These are phyloP conservation scores for Oenanthe oenanthe DNA, from an alignment of 2,113 vertebrate genomes.

Conservation along the genomic window DNA sequence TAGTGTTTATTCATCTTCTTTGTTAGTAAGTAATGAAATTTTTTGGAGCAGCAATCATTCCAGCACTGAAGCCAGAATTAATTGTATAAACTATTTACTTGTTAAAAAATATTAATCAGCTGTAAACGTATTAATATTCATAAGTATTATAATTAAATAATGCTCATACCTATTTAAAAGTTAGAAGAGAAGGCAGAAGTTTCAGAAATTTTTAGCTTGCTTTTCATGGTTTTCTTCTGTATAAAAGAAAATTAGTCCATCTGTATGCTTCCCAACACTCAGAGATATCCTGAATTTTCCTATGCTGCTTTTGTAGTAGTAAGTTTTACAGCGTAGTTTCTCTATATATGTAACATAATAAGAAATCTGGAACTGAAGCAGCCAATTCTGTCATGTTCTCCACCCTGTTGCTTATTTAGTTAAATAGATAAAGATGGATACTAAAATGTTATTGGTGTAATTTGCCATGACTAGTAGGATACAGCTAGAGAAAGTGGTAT, in stretches of 20 bases:
- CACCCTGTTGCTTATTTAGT: conserved; percentile 2
- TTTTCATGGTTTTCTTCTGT: neutral
- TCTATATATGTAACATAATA: neutral
- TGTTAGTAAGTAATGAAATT: neutral
- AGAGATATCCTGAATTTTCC: neutral
- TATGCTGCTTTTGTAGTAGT: neutral
- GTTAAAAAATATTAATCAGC: neutral
- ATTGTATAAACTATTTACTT: neutral
- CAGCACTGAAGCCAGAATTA: neutral
- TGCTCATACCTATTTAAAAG: neutral
- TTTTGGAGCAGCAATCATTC: neutral
- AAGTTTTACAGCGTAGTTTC: neutral
- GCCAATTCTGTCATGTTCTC: neutral
- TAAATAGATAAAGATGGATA: conserved; percentile 21
- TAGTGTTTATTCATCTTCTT: neutral
- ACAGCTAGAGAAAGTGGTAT: neutral
- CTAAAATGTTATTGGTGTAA: conserved; percentile 6
- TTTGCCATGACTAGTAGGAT: neutral
- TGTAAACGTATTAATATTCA: neutral
- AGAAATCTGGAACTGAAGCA: neutral
- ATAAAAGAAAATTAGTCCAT: neutral
- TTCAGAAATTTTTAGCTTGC: neutral
- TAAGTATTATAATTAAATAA: neutral
- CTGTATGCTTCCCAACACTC: neutral
- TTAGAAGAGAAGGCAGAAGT: neutral